Percentiles rank a stretch among this genome's conserved stretches.
Conservation (phyloP, 2,113 vertebrate genomes). For the Etheostoma cragini region DNA sequence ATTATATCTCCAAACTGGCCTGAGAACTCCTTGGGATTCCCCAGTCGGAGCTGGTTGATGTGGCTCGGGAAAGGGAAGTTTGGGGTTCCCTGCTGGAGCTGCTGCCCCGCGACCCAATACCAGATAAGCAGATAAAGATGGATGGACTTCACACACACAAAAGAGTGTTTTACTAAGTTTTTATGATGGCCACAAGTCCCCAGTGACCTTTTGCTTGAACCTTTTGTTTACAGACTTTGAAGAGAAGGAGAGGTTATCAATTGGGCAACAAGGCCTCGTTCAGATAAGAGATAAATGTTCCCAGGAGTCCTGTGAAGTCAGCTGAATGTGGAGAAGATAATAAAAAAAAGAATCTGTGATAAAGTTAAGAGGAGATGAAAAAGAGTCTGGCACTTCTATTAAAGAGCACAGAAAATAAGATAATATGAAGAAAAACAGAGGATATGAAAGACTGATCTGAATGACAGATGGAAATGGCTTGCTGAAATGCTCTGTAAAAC, state of each 20-base stretch:
- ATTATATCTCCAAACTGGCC: no score
- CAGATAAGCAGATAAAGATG: no score
- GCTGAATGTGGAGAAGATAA: constrained; percentile 35
- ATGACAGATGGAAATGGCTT: constrained; percentile 11
- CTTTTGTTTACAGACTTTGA: constrained; percentile 37
- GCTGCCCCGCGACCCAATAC: no score
- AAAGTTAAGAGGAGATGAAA: constrained; percentile 6
- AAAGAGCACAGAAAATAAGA: not conserved
- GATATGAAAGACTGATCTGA: constrained; percentile 21
- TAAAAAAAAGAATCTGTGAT: not conserved
- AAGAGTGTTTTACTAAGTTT: not conserved
- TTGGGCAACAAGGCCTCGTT: constrained; percentile 12
- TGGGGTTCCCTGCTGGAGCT: no score
- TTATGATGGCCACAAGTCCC: not conserved
- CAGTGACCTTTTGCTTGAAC: not conserved
- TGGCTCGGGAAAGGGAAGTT: no score
- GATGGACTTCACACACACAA: not conserved
- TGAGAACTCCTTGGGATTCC: no score
- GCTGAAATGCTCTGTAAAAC: constrained; percentile 25
- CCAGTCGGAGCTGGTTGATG: no score
- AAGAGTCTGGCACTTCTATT: constrained; percentile 9
- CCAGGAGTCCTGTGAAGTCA: constrained; percentile 37
- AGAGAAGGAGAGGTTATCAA: constrained; percentile 41
- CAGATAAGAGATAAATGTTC: constrained; percentile 41
- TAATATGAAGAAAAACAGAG: not conserved